Evolutionary conservation across 2,888 invertebrate genomes (phyloP).

Genomic region (Drosophila merina): DNA sequence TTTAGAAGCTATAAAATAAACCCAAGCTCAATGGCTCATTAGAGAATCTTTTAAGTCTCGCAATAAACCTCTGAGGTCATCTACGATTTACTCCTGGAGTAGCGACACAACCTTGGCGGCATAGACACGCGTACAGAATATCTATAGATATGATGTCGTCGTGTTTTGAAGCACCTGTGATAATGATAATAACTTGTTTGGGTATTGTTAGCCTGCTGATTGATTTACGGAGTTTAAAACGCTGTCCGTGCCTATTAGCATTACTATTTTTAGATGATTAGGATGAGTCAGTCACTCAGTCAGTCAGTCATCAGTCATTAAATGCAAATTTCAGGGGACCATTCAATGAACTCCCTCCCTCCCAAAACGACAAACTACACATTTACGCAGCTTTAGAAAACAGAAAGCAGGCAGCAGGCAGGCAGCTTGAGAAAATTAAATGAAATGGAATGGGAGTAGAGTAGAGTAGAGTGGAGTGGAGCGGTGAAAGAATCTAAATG

Average conservation of each 20-base stretch:
- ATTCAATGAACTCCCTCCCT: constrained; percentile 8
- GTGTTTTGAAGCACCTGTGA: neutral
- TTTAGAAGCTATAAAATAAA: neutral
- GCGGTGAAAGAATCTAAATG: constrained; percentile 27
- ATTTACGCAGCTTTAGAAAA: constrained; percentile 12
- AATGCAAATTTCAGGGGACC: constrained; percentile 11
- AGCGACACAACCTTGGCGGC: constrained; percentile 28
- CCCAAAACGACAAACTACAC: constrained; percentile 20
- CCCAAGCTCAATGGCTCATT: neutral
- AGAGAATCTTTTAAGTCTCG: neutral
- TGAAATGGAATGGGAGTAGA: constrained; percentile 27
- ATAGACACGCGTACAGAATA: neutral
- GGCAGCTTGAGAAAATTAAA: constrained; percentile 35
- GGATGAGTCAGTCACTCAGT: constrained; percentile 1
- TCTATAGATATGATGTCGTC: constrained; percentile 12
- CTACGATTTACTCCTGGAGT: constrained; percentile 11
- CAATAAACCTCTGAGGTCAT: neutral
- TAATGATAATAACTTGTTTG: constrained; percentile 31
- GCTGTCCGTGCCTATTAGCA: constrained; percentile 14
- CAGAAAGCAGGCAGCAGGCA: constrained; percentile 26
- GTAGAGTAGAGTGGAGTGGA: constrained; percentile 2
- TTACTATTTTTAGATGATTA: constrained; percentile 28
- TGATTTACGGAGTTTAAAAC: constrained; percentile 33
- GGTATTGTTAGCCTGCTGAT: constrained; percentile 18
- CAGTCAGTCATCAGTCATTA: neutral